Conservation (phyloP, 1,140 invertebrate genomes). For the Oscheius sp. region DNA sequence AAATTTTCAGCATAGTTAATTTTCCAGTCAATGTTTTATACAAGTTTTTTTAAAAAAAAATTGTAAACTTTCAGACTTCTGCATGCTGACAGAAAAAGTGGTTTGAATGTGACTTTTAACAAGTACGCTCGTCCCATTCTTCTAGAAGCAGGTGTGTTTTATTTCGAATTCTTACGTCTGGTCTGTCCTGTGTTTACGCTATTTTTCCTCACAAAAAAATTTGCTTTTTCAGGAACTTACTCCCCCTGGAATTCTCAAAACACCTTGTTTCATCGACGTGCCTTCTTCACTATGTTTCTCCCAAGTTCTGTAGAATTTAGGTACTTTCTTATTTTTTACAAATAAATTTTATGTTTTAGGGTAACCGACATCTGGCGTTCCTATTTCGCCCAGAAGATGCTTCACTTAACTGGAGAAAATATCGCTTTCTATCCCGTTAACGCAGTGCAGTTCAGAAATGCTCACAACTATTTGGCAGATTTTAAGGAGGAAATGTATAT, state of each 20-base stretch:
- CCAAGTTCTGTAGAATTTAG: conserved; percentile 54
- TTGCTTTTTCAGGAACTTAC: too few species aligned
- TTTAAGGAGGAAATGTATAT: conserved; percentile 6
- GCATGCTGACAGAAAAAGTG: conserved; percentile 13
- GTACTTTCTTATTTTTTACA: background rate
- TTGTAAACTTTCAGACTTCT: conserved; percentile 36
- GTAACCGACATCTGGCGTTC: conserved; percentile 60
- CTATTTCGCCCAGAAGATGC: conserved; percentile 57
- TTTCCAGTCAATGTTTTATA: background rate
- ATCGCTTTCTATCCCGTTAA: conserved; percentile 49
- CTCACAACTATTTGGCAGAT: conserved; percentile 9
- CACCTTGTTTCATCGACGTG: conserved; percentile 55
- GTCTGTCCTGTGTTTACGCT: too few species aligned
- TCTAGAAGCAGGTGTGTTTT: too few species aligned
- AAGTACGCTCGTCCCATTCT: conserved; percentile 14
- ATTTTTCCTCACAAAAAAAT: too few species aligned
- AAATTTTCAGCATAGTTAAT: too few species aligned
- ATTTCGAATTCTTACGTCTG: too few species aligned
- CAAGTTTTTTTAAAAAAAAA: background rate
- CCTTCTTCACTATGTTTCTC: conserved; percentile 58
- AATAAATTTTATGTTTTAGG: conserved; percentile 13
- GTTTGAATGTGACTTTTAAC: conserved; percentile 30
- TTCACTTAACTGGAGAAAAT: conserved; percentile 52
- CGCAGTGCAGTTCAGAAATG: conserved; percentile 24
- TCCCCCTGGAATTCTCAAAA: conserved; percentile 58